Conservation (phyloP, 2,888 invertebrate species). For the Pandemis cinnamomeana region DNA sequence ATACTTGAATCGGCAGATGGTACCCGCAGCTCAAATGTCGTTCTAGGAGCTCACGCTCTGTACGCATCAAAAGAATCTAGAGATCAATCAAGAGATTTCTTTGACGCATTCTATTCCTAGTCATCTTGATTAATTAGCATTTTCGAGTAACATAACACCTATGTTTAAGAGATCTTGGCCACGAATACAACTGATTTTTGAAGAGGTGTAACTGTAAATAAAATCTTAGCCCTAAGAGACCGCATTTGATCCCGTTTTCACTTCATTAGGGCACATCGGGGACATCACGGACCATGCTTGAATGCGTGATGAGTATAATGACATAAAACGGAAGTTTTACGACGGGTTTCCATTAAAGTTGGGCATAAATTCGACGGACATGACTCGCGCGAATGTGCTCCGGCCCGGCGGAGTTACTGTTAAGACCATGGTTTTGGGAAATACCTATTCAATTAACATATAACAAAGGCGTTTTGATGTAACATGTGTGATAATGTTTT, state of each 20-base stretch:
- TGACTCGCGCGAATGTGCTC: conserved; percentile 50
- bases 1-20: no score
- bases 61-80: no score
- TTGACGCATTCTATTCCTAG: no score
- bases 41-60: no score
- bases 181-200: conserved; percentile 1
- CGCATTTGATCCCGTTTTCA: conserved; percentile 38
- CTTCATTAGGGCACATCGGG: conserved; percentile 34
- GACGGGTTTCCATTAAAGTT: conserved; percentile 47
- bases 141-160: no score
- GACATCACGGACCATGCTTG: conserved; percentile 26
- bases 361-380: conserved; percentile 54
- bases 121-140: no score
- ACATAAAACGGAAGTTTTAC: conserved; percentile 43
- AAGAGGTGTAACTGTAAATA: conserved; percentile 12
- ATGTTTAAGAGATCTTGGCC: neutral
- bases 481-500: no score
- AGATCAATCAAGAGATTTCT: no score
- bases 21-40: no score
- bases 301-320: conserved; percentile 39
- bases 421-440: neutral
- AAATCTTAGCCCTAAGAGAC: conserved; percentile 26
- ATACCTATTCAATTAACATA: neutral
- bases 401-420: neutral
- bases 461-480: neutral